These are phyloP conservation scores for Bucorvus abyssinicus DNA, from an alignment of 2,797 vertebrate species.

Conservation along the genomic window DNA sequence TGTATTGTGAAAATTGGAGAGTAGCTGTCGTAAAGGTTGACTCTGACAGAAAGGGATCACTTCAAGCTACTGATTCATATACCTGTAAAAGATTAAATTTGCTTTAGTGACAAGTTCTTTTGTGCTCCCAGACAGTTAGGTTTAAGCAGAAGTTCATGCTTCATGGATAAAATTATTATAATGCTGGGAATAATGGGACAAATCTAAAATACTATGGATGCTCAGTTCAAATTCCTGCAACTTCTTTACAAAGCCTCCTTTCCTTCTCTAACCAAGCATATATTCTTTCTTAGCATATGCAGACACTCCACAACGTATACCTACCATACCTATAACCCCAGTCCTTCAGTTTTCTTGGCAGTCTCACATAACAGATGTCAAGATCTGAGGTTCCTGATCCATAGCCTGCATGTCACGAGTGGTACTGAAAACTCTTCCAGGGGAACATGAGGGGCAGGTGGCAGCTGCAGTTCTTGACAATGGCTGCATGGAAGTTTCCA, in stretches of 20 bases:
- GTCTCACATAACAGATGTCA: not conserved
- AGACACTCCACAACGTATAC: not conserved
- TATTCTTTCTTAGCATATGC: not conserved
- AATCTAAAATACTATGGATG: not conserved
- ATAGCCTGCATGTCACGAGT: accelerated
- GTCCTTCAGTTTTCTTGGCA: not conserved
- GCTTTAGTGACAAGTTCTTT: not conserved
- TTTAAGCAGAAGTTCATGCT: not conserved
- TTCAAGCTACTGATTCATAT: not conserved
- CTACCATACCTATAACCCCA: not conserved
- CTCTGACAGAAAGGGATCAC: not conserved
- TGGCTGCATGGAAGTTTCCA: not conserved
- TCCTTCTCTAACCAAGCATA: not conserved
- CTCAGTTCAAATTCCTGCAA: not conserved
- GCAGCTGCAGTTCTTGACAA: not conserved
- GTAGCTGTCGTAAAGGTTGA: not conserved
- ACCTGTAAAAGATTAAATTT: not conserved
- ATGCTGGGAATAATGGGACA: not conserved
- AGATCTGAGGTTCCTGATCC: not conserved
- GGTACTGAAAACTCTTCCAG: not conserved
- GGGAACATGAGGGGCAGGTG: not conserved
- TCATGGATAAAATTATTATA: not conserved
- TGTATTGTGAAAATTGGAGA: not conserved
- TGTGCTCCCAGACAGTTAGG: not conserved
- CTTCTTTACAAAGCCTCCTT: not conserved